Evolutionary conservation across 2,888 invertebrate genomes (phyloP).

Genomic region (Phoenoteleia sp.): DNA sequence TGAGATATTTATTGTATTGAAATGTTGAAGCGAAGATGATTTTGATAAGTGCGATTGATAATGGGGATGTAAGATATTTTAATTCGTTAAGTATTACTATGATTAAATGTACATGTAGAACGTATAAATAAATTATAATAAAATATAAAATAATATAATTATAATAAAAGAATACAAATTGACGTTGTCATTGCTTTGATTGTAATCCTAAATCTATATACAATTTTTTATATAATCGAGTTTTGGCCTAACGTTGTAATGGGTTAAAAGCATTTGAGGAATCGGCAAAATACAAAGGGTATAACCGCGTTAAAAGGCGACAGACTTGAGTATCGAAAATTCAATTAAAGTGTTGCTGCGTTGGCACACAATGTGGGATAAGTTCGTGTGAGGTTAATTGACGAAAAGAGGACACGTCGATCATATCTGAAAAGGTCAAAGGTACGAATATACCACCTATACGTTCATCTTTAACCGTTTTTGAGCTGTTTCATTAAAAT

Average conservation of each 20-base stretch:
- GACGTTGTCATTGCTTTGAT: too few relatives aligned
- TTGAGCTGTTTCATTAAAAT: conserved; percentile 26
- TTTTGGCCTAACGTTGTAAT: too few relatives aligned
- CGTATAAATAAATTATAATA: conserved; percentile 21
- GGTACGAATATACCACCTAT: conserved; percentile 39
- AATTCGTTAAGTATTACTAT: conserved; percentile 34
- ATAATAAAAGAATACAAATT: too few relatives aligned
- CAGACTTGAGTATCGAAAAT: background rate
- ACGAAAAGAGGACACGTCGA: conserved; percentile 67
- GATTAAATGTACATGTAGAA: conserved; percentile 22
- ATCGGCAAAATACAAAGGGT: conserved; percentile 1
- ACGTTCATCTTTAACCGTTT: conserved; percentile 12
- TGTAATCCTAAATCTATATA: too few relatives aligned
- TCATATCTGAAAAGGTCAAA: conserved; percentile 67
- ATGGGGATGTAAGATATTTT: background rate
- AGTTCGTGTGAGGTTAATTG: conserved; percentile 60
- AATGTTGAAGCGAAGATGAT: background rate
- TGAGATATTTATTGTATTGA: background rate
- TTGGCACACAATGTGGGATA: conserved; percentile 40
- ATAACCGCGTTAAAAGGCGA: conserved; percentile 2
- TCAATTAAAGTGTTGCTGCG: conserved; percentile 23
- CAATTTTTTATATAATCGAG: too few relatives aligned
- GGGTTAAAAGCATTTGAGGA: background rate
- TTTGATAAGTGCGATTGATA: conserved; percentile 17
- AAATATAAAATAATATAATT: too few relatives aligned